A percentile compares a stretch with the other conserved stretches of the same genome.
Conservation (phyloP, 2,113 vertebrate species). For the Corvus cornix region DNA sequence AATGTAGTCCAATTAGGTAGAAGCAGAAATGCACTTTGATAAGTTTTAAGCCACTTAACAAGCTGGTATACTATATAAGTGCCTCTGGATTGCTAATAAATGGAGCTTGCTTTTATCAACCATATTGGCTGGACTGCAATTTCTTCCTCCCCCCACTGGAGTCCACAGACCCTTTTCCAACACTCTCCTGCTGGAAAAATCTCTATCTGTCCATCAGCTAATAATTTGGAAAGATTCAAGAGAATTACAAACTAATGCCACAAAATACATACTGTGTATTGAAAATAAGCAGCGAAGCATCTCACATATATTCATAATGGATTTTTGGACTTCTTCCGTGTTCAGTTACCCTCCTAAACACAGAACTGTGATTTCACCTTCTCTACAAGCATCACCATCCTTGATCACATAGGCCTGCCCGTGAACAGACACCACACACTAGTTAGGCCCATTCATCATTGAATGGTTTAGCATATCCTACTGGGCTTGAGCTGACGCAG, state of each 20-base stretch:
- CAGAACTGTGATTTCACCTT: neutral
- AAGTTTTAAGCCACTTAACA: no score
- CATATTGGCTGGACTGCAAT: no score
- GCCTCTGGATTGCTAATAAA: no score
- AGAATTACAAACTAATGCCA: neutral
- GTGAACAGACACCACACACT: neutral
- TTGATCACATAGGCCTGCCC: neutral
- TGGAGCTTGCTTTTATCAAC: no score
- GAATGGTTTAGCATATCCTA: neutral
- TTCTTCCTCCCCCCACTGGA: no score
- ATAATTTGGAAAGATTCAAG: neutral
- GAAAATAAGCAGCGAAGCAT: neutral
- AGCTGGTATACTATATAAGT: no score
- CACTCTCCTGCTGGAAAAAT: neutral
- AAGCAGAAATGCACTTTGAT: no score
- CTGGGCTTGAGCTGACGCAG: neutral
- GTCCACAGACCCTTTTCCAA: no score
- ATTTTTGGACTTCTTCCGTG: neutral
- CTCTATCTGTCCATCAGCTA: neutral
- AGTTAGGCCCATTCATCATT: neutral
- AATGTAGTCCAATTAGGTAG: no score
- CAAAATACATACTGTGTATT: neutral
- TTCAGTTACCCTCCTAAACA: neutral
- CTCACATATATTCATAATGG: neutral
- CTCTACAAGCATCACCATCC: neutral